These are phyloP conservation scores for Cynopterus brachyotis DNA, from an alignment of 2,113 vertebrate species.

Conservation along the genomic window DNA sequence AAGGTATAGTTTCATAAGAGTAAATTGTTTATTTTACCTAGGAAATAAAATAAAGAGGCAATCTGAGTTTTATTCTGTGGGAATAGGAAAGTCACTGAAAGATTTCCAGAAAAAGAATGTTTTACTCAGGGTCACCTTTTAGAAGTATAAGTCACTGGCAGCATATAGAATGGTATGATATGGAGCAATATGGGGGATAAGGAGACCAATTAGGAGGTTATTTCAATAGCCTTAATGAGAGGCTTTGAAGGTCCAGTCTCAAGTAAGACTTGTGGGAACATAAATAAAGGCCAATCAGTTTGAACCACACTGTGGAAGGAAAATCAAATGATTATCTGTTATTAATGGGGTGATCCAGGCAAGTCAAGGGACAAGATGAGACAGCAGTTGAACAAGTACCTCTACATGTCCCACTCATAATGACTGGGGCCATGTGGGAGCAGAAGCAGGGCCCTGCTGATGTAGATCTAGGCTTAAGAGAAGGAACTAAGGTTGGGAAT, in stretches of 20 bases:
- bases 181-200: not conserved
- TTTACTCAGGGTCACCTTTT: not conserved
- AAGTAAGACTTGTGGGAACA: not conserved
- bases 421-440: accelerated
- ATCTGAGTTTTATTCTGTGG: not conserved
- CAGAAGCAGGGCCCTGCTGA: not conserved
- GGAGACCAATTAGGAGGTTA: not conserved
- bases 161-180: not conserved
- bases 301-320: not conserved
- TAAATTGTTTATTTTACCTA: not conserved
- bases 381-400: not conserved
- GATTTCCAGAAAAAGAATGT: not conserved
- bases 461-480: not conserved
- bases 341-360: not conserved
- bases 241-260: not conserved
- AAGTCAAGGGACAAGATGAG: not conserved
- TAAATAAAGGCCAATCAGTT: not conserved
- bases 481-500: not conserved
- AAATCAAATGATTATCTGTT: not conserved
- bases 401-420: not conserved
- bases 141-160: not conserved
- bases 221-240: not conserved
- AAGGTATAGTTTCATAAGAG: not conserved
- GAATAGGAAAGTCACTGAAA: not conserved
- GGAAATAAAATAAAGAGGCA: not conserved